Evolutionary conservation across 2,797 vertebrate genomes (phyloP).

Genomic region (Gallinago stenura): DNA sequence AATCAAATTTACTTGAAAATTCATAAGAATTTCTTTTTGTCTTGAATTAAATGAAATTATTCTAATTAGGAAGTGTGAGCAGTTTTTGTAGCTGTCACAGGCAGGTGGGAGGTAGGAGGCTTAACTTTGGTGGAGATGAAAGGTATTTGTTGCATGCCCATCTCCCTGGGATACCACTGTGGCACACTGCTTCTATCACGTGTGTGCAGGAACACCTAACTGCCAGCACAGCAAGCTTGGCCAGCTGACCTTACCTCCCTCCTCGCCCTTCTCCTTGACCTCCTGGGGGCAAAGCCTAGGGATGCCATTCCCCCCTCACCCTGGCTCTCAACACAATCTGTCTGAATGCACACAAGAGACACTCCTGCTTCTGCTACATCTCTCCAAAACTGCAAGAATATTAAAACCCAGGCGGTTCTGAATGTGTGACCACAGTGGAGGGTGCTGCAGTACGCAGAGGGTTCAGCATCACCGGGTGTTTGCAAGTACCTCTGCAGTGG

Average conservation of each 20-base stretch:
- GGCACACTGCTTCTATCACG: neutral
- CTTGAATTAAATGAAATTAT: neutral
- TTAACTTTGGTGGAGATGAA: neutral
- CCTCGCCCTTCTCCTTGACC: neutral
- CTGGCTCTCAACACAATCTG: neutral
- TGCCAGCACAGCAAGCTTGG: neutral
- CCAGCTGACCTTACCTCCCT: neutral
- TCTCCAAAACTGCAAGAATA: neutral
- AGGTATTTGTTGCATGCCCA: neutral
- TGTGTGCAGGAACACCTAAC: neutral
- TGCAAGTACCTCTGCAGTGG: neutral
- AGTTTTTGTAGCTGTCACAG: neutral
- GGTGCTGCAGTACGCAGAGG: neutral
- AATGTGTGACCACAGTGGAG: neutral
- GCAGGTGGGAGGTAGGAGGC: neutral
- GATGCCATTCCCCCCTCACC: neutral
- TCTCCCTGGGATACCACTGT: neutral
- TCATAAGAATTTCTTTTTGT: neutral
- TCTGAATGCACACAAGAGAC: neutral
- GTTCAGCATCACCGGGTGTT: neutral
- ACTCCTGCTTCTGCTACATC: neutral
- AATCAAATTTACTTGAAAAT: slow-evolving; percentile 18
- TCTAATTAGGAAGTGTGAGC: neutral
- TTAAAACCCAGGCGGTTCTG: neutral
- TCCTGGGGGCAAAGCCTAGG: neutral